These are phyloP conservation scores for Apogon talboti DNA, from an alignment of 2,797 vertebrate genomes.

Conservation along the genomic window DNA sequence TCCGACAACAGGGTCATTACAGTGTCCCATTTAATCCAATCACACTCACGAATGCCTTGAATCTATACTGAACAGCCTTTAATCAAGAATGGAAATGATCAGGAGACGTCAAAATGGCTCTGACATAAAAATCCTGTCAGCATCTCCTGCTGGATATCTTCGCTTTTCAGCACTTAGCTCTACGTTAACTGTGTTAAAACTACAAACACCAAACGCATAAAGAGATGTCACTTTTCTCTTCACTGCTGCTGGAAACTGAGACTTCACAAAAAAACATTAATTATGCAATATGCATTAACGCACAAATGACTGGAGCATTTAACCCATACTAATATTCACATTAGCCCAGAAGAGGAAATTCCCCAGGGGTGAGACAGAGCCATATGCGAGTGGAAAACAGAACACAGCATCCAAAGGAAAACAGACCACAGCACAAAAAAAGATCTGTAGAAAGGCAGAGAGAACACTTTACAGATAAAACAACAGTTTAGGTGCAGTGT, in stretches of 20 bases:
- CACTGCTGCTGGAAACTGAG: slow-evolving; percentile 51
- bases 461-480: slow-evolving; percentile 2
- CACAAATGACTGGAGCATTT: slow-evolving; percentile 83
- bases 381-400: slow-evolving; percentile 70
- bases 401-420: slow-evolving; percentile 50
- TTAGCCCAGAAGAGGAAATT: slow-evolving; percentile 77
- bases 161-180: slow-evolving; percentile 38
- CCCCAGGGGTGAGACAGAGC: slow-evolving; percentile 72
- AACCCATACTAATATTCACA: slow-evolving; percentile 84
- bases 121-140: slow-evolving; percentile 73
- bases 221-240: slow-evolving; percentile 7
- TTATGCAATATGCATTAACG: slow-evolving; percentile 82
- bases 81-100: slow-evolving; percentile 76
- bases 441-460: slow-evolving; percentile 31
- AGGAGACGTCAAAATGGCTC: slow-evolving; percentile 70
- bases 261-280: slow-evolving; percentile 70
- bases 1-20: slow-evolving; percentile 79
- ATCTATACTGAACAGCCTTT: slow-evolving; percentile 68
- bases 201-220: background rate
- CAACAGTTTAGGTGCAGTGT: slow-evolving; percentile 17
- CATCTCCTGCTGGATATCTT: slow-evolving; percentile 56
- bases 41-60: slow-evolving; percentile 68
- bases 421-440: slow-evolving; percentile 30
- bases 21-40: slow-evolving; percentile 81
- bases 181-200: background rate